Evolutionary conservation across 2,113 vertebrate genomes (phyloP), one percentile per base, ranked within the genome.

Genomic region (Laticauda laticaudata): DNA sequence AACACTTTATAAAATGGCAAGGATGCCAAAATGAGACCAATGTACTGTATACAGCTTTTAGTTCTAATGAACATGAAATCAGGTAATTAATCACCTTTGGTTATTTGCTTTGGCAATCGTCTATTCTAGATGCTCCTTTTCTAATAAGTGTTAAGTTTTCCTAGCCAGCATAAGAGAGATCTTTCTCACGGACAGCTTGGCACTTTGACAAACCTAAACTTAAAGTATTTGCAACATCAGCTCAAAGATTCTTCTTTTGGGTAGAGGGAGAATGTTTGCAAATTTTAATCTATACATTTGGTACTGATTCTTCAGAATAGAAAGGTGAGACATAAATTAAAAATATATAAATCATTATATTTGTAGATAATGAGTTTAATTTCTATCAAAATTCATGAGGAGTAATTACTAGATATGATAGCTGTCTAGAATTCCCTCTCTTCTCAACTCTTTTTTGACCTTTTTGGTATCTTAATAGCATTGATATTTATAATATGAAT

Each of bases 141-240:
- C 69, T 1, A 92, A 29, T 18, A 55, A 94, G 57, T 1, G 53
- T 93, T 92, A 90, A 54, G 86, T 92, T 96, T 96, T 94, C 91
- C 87, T 90, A 88, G 91, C 45, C 26, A 64, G 21, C 92, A 24
- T 2, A 2, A 91, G 34, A 6, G 0, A 23, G 43, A 89, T 93
- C 56, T 10, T 90, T 54, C 64, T 87, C 57, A 29, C 59, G 24
- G 26, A 90, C n/a, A 61, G 56, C 89, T 64, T 0, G 0, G 29
- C 87, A 91, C 21, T 51, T 89, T 88, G 75, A 20, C 23, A 94
- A 90, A 55, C 85, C 0, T 14, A 54, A 88, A 69, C 24, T 39
- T 81, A 89, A 89, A 57, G 24, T 34, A 89, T 51, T 55, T 54
- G 29, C 53, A 92, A 26, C 34, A 43, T 81, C 34, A 59, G 39